phyloP scores from a whole-genome alignment of 2,888 invertebrate species.

The Scaeva pyrastri region DNA sequence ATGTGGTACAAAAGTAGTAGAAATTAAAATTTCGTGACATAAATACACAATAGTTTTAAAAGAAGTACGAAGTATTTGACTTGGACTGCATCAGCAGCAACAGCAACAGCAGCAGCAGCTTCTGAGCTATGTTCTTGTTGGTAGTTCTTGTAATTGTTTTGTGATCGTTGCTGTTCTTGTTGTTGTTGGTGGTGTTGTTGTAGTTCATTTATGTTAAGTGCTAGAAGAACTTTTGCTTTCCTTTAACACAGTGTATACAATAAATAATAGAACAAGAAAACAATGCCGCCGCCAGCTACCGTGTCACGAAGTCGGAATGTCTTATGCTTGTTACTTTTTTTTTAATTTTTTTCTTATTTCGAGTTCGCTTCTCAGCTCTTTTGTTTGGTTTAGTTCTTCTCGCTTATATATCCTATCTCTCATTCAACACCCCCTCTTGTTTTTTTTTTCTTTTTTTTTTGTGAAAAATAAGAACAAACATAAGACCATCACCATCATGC shows the following conservation, averaged over 20 bases:
- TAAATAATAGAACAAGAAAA: constrained; percentile 69
- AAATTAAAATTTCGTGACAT: constrained; percentile 75
- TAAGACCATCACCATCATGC: constrained; percentile 16
- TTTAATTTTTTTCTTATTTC: constrained; percentile 46
- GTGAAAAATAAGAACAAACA: background rate
- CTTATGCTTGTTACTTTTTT: constrained; percentile 20
- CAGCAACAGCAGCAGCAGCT: constrained; percentile 2
- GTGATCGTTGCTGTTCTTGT: constrained; percentile 2
- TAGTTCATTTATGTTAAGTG: constrained; percentile 61
- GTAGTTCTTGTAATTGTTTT: constrained; percentile 37
- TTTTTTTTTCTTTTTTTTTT: too few relatives aligned
- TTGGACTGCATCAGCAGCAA: too few relatives aligned
- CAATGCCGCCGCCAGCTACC: constrained; percentile 67
- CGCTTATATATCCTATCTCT: background rate
- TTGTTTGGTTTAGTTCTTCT: constrained; percentile 46
- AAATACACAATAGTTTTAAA: constrained; percentile 65
- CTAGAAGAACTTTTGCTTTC: constrained; percentile 73
- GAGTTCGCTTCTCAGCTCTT: constrained; percentile 68
- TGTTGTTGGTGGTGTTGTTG: constrained; percentile 14
- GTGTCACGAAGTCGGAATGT: constrained; percentile 74
- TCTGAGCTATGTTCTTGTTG: constrained; percentile 12
- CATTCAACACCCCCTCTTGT: constrained; percentile 49
- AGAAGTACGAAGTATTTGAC: too few relatives aligned
- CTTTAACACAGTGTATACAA: constrained; percentile 48
- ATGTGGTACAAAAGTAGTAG: constrained; percentile 71